Evolutionary conservation across 2,797 vertebrate species (phyloP).

Genomic region (Bradypodion ventrale): DNA sequence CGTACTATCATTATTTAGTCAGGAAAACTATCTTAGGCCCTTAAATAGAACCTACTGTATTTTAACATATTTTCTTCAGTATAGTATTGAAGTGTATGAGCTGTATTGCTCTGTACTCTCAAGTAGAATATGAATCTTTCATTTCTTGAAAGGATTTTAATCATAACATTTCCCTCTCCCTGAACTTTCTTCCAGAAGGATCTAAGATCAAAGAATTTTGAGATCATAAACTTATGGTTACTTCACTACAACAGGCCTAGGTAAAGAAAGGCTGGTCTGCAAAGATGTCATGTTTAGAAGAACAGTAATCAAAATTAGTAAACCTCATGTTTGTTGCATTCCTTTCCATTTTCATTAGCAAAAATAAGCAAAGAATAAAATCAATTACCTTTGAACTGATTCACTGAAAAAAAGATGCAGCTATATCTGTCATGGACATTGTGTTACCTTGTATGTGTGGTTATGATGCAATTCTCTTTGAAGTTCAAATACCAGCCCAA

Average conservation of each 20-base stretch:
- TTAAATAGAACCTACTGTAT: conserved; percentile 2
- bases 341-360: background rate
- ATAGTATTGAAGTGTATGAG: background rate
- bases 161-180: background rate
- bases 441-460: background rate
- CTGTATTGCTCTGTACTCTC: background rate
- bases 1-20: background rate
- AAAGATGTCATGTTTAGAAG: background rate
- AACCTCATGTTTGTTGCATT: background rate
- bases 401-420: background rate
- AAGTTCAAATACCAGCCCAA: background rate
- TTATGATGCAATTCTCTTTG: background rate
- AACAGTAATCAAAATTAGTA: background rate
- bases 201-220: background rate
- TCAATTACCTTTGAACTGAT: background rate
- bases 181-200: background rate
- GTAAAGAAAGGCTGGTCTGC: background rate
- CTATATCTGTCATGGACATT: background rate
- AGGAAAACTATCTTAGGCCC: background rate
- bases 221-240: background rate
- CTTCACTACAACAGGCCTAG: fast-evolving
- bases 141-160: background rate
- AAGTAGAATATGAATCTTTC: background rate
- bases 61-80: background rate
- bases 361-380: background rate